Conservation (phyloP, 1,140 invertebrate genomes). For the Atta cephalotes region DNA sequence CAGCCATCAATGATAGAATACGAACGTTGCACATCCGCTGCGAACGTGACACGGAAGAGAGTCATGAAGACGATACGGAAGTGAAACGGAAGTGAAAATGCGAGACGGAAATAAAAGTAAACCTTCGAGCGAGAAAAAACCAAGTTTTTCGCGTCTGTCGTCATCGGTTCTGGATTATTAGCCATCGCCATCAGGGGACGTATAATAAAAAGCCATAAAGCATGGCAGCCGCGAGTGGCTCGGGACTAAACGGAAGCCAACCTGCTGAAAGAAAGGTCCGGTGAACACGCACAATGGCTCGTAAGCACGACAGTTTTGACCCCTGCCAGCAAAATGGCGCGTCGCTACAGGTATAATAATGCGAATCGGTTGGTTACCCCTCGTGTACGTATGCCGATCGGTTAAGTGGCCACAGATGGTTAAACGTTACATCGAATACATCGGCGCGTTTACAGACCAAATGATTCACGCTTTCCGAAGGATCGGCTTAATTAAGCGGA, state of each 20-base stretch:
- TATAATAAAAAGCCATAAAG: constrained; percentile 73
- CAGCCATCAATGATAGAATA: not conserved
- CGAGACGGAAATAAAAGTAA: constrained; percentile 37
- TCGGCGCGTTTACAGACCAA: constrained; percentile 68
- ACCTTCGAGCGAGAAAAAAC: constrained; percentile 2
- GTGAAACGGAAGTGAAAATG: constrained; percentile 39
- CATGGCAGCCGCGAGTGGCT: constrained; percentile 6
- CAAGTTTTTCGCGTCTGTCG: constrained; percentile 1
- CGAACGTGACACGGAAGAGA: not conserved
- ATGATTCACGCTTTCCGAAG: constrained; percentile 71
- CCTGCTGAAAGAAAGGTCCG: constrained; percentile 56
- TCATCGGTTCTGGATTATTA: constrained; percentile 70
- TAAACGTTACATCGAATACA: constrained; percentile 65
- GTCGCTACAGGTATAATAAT: constrained; percentile 75
- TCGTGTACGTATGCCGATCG: constrained; percentile 37
- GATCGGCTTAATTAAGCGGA: constrained; percentile 74
- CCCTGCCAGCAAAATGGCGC: constrained; percentile 61
- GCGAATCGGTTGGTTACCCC: constrained; percentile 72
- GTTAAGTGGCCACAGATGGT: constrained; percentile 77
- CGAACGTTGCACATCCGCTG: constrained; percentile 18
- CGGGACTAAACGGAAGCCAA: constrained; percentile 58
- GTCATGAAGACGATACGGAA: constrained; percentile 5
- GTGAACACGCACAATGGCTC: constrained; percentile 54
- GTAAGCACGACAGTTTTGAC: constrained; percentile 56
- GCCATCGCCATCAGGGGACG: constrained; percentile 23